A percentile compares a stretch with the other conserved stretches of the same genome.
These are phyloP conservation scores for Lynx canadensis DNA, from an alignment of 2,113 vertebrate genomes.

Conservation along the genomic window DNA sequence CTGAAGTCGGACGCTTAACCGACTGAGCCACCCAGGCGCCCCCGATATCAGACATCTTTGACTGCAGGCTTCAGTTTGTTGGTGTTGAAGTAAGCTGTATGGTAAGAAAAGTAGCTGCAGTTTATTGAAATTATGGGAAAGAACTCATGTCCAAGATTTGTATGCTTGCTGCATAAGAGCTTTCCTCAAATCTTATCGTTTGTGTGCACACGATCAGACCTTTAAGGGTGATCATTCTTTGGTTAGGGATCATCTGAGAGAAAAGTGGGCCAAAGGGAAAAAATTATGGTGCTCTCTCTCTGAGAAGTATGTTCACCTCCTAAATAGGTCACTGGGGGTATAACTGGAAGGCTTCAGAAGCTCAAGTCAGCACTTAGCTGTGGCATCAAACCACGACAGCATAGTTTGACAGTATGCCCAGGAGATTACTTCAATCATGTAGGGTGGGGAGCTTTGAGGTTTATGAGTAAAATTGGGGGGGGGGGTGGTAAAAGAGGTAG, in stretches of 20 bases:
- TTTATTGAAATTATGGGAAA: neutral
- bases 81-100: constrained; percentile 15
- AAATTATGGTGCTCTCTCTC: constrained; percentile 20
- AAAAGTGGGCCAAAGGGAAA: constrained; percentile 48
- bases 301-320: constrained; percentile 63
- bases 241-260: constrained; percentile 44
- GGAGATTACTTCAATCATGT: constrained; percentile 54
- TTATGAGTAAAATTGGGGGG: constrained; percentile 43
- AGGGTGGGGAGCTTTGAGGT: constrained; percentile 41
- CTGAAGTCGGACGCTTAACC: no score
- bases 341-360: constrained; percentile 62
- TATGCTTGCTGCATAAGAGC: neutral
- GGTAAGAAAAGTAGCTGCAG: constrained; percentile 36
- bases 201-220: neutral
- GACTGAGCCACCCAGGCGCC: no score
- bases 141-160: neutral
- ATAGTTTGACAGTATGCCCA: constrained; percentile 56
- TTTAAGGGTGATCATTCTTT: constrained; percentile 49
- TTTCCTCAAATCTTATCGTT: constrained; percentile 23
- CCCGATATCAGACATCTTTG: neutral
- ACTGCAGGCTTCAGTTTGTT: neutral
- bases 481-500: neutral
- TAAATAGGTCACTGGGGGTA: constrained; percentile 75
- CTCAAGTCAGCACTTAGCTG: constrained; percentile 64
- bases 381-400: constrained; percentile 65